phyloP scores from a whole-genome alignment of 2,113 vertebrate genomes.

The Oryzias curvinotus region DNA sequence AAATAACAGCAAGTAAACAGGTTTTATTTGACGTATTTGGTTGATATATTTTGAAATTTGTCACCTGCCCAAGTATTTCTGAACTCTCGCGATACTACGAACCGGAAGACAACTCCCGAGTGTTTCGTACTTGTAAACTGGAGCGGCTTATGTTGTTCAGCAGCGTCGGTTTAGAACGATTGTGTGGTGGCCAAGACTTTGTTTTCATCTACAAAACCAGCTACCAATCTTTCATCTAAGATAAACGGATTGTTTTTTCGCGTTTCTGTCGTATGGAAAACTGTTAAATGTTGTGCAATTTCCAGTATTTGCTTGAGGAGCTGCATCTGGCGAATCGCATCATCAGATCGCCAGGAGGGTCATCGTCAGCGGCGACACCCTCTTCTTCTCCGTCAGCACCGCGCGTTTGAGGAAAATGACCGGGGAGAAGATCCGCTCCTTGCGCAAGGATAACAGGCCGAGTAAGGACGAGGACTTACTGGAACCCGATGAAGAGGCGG shows the following conservation, averaged over 20 bases:
- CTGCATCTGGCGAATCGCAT: conserved; percentile 58
- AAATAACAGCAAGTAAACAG: no score
- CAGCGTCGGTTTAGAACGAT: conserved; percentile 41
- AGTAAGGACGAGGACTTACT: conserved; percentile 88
- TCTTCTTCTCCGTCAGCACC: conserved; percentile 33
- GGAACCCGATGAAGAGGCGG: conserved; percentile 89
- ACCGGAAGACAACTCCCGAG: conserved; percentile 68
- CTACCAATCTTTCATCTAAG: background rate
- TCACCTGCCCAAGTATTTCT: no score
- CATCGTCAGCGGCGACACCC: conserved; percentile 71
- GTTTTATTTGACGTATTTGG: no score
- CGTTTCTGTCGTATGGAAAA: conserved; percentile 27
- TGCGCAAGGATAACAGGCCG: conserved; percentile 89
- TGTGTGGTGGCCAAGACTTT: conserved; percentile 34
- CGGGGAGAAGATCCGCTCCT: conserved; percentile 94
- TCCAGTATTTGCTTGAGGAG: conserved; percentile 45
- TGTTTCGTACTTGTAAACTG: conserved; percentile 49
- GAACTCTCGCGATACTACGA: conserved; percentile 76
- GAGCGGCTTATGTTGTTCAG: conserved; percentile 52
- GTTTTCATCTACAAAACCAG: conserved; percentile 9
- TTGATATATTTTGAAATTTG: no score
- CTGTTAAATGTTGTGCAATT: conserved; percentile 65
- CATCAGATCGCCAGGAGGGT: conserved; percentile 65
- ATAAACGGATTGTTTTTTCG: conserved; percentile 8
- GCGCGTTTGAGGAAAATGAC: conserved; percentile 81